phyloP scores from a whole-genome alignment of 2,888 invertebrate genomes.

The Disparrhopalites patrizii region DNA sequence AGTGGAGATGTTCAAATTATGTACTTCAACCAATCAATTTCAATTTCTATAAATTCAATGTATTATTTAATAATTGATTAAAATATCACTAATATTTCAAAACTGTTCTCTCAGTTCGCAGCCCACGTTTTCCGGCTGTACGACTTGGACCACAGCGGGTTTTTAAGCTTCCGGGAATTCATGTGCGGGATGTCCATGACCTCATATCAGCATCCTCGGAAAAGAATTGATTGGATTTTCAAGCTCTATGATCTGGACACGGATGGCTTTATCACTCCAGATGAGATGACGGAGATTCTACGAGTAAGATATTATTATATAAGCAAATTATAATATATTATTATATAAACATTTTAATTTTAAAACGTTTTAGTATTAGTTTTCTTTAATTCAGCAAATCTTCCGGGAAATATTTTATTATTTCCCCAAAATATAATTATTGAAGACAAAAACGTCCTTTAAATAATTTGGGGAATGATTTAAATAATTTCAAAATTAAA shows the following conservation, averaged over 20 bases:
- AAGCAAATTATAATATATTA: too few relatives aligned
- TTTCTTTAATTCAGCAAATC: too few relatives aligned
- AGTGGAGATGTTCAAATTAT: too few relatives aligned
- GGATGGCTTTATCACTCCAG: constrained; percentile 17
- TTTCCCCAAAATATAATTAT: background rate
- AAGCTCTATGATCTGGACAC: constrained; percentile 21
- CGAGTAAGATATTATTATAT: background rate
- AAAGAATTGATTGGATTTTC: constrained; percentile 16
- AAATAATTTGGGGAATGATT: background rate
- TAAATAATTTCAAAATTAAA: background rate
- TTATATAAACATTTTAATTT: too few relatives aligned
- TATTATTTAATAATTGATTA: too few relatives aligned
- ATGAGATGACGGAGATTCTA: constrained; percentile 13
- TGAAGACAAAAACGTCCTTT: too few relatives aligned
- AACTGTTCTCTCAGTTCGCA: constrained; percentile 5
- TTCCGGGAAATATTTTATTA: too few relatives aligned
- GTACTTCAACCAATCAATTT: too few relatives aligned
- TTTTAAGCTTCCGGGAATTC: constrained; percentile 16
- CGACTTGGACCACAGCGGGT: constrained; percentile 7
- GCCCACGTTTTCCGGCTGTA: constrained; percentile 14
- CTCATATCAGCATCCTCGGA: constrained; percentile 14
- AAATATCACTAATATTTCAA: too few relatives aligned
- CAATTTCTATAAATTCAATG: too few relatives aligned
- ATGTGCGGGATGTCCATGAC: constrained; percentile 20
- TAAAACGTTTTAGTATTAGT: too few relatives aligned